Base-by-base conservation (phyloP, 1,140 invertebrate species). In the Oryctes rhinoceros region DNA sequence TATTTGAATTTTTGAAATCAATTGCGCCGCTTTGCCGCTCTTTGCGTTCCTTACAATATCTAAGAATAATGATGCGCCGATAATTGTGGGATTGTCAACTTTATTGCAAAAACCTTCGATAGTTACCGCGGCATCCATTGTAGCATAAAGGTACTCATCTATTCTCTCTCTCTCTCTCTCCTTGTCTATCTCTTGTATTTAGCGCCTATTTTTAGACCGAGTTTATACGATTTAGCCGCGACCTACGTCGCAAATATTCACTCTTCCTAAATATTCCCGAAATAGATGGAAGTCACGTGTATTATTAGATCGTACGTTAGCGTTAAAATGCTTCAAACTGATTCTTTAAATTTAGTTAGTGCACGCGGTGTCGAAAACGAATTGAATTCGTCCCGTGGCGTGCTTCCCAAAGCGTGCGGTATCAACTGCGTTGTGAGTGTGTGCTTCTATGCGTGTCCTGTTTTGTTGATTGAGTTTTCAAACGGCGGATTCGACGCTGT, bases 161-260 rank as follows among this genome's bases (percentile, higher is more conserved):
- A 59, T 11, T 10, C 6, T 3, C n/a, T 2, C 48, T n/a, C n/a
- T n/a, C n/a, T n/a, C n/a, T n/a, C n/a, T n/a, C n/a, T n/a, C n/a
- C 10, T 9, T 30, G 62, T 20, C 7, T 53, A 18, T 76, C 39
- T 59, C 77, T 44, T 82, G 76, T 82, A 82, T 84, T 85, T 84
- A 83, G 82, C 80, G 81, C 78, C 82, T 85, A 85, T 85, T 84
- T 85, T 78, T 81, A 78, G 75, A 67, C 76, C 76, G 71, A 7
- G 20, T 5, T 30, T 35, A 35, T 35, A 71, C 65, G 24, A 37
- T 49, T 39, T 71, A 65, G 35, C 80, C 59, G 11, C 78, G 82
- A 84, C 83, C 37, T 78, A 82, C 81, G 82, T 81, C 24, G 59
- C 75, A 80, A 80, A 84, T 84, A 84, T 84, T 83, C 81, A 83